These are phyloP conservation scores for Bucco capensis DNA, from an alignment of 2,113 vertebrate species.

Conservation along the genomic window DNA sequence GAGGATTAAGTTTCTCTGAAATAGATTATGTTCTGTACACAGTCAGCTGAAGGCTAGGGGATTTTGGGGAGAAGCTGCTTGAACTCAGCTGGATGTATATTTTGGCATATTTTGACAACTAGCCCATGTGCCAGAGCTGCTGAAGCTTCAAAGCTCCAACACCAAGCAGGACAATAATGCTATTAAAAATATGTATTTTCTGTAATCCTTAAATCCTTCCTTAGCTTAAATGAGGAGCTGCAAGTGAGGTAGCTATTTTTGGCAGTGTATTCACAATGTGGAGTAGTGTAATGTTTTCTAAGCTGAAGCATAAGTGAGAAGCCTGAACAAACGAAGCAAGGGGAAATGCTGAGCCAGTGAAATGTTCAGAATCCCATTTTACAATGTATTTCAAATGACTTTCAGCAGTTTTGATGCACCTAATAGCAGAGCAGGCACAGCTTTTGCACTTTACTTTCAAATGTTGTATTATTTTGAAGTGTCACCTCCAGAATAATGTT, in stretches of 20 bases:
- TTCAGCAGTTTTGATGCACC: not conserved
- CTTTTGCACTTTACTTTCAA: not conserved
- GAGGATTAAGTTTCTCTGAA: conserved; percentile 46
- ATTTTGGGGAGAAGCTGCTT: not conserved
- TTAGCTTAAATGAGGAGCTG: conserved; percentile 13
- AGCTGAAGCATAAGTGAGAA: not conserved
- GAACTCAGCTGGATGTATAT: not conserved
- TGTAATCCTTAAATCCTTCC: conserved; percentile 56
- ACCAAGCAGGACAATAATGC: conserved; percentile 24
- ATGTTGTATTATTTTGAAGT: not conserved
- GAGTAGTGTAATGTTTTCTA: not conserved
- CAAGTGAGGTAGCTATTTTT: conserved; percentile 29
- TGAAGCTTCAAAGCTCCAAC: conserved; percentile 35
- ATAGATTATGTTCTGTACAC: not conserved
- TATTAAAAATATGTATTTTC: conserved; percentile 44
- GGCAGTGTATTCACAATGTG: not conserved
- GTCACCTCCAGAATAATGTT: not conserved
- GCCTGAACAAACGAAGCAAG: not conserved
- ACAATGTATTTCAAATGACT: not conserved
- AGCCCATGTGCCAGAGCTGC: not conserved
- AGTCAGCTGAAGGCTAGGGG: not conserved
- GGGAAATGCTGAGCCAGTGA: not conserved
- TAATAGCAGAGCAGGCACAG: not conserved
- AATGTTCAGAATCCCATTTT: not conserved
- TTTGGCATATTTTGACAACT: conserved; percentile 9